Evolutionary conservation across 2,113 vertebrate genomes (phyloP).

Genomic region (Phrynosoma blainvillii): DNA sequence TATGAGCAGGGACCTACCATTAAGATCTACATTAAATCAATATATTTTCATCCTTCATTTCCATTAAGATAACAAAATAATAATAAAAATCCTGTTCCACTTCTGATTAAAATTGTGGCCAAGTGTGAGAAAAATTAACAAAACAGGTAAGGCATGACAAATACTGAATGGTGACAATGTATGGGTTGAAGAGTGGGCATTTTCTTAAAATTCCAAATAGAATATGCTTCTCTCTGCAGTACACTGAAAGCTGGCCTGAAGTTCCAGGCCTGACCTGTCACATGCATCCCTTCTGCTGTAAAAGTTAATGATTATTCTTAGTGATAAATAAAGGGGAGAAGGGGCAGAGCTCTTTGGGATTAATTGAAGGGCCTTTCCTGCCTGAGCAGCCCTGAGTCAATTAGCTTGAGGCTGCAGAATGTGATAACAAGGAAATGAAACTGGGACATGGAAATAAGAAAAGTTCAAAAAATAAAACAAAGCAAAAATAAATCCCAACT

Average conservation of each 20-base stretch:
- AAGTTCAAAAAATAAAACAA: not conserved
- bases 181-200: not conserved
- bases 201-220: slow-evolving; percentile 15
- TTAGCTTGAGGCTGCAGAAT: not conserved
- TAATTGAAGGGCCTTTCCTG: not conserved
- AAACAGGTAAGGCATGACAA: not conserved
- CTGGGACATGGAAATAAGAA: not conserved
- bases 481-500: not conserved
- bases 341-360: not conserved
- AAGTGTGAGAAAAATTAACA: slow-evolving; percentile 32
- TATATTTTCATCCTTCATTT: slow-evolving; percentile 47
- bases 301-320: slow-evolving; percentile 13
- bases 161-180: slow-evolving; percentile 14
- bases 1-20: not conserved
- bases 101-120: slow-evolving; percentile 45
- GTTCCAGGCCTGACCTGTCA: not conserved
- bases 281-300: not conserved
- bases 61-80: slow-evolving; percentile 22
- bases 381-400: not conserved
- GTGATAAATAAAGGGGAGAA: not conserved
- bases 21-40: slow-evolving; percentile 28
- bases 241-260: not conserved
- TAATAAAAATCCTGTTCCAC: slow-evolving; percentile 20
- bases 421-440: not conserved
- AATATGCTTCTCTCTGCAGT: not conserved